Base-by-base conservation (phyloP, 23 tunicate species). In the Trididemnum miniatum region DNA sequence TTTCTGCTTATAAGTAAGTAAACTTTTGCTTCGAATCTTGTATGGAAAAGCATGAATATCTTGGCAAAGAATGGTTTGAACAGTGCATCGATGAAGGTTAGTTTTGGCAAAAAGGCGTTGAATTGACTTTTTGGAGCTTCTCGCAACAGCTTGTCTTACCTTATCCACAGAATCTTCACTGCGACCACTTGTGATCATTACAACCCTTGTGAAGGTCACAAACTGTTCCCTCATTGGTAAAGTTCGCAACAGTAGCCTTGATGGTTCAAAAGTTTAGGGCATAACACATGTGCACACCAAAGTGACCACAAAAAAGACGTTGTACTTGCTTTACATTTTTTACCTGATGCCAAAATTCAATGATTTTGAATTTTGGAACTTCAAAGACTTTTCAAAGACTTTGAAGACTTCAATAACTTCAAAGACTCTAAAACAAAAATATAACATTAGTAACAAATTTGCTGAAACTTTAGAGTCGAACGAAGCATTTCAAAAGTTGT, bases 41-140 rank as follows among this genome's bases (percentile, higher is more conserved):
- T 32, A 69, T 32, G 75, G 75, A 69, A 63, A 69, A 34, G 40
- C 75, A 69, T 69, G 69, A 32, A 69, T 31, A 22, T 29, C 75
- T 7, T 32, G 39, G 39, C 75, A 12, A 31, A 69, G 75, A 37
- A 69, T 69, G 12, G 12, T 32, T 15, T 69, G 75, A 32, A 69
- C 75, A 69, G 40, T 31, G 25, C 75, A 29, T 31, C 38, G 7
- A 69, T 30, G 38, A 32, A 69, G 22, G 75, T 69, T 34, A 29
- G 38, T 5, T 32, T 69, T 24, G 38, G 38, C 36, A 69, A 37
- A 30, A 34, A 69, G 38, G 20, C 37, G 35, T 32, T 37, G 75
- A 69, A 69, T 69, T 32, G 75, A 69, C 25, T 69, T 69, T 69
- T 34, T 20, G 22, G 75, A 37, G 38, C 38, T 69, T 34, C 38